phyloP scores from a whole-genome alignment of 2,113 vertebrate genomes.

The Corynorhinus townsendii region DNA sequence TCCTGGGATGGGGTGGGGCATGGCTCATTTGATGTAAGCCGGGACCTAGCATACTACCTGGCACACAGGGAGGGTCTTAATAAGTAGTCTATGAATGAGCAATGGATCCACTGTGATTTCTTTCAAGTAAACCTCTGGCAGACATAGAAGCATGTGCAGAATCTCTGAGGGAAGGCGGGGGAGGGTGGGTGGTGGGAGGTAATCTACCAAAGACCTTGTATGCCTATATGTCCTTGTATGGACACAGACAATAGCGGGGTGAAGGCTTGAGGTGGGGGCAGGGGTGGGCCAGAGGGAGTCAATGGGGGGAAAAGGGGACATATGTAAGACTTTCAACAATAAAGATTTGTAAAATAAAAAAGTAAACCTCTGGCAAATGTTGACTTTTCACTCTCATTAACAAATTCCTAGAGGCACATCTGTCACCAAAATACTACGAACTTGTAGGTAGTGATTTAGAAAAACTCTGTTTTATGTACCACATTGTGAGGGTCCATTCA shows the following conservation, averaged over 20 bases:
- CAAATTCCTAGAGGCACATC: not conserved
- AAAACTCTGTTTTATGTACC: not conserved
- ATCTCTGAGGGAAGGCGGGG: no score
- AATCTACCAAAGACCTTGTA: no score
- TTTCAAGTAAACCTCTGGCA: not conserved
- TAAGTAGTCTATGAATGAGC: not conserved
- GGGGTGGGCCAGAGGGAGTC: no score
- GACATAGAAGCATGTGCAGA: no score
- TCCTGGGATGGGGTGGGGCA: not conserved
- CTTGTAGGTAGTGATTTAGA: not conserved
- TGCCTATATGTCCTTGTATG: no score
- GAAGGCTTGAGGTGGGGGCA: no score
- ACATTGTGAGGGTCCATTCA: not conserved
- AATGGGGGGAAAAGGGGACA: no score
- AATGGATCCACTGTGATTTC: not conserved
- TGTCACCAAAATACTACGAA: not conserved
- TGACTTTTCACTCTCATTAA: not conserved
- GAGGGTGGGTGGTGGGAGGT: no score
- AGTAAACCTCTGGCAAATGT: not conserved
- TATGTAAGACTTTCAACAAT: no score
- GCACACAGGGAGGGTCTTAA: not conserved
- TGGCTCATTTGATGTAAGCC: not conserved
- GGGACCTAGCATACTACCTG: not conserved
- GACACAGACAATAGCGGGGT: no score
- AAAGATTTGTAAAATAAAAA: not conserved